Conservation (phyloP, 2,797 vertebrate genomes). For the Mormyrus hasselquistii region DNA sequence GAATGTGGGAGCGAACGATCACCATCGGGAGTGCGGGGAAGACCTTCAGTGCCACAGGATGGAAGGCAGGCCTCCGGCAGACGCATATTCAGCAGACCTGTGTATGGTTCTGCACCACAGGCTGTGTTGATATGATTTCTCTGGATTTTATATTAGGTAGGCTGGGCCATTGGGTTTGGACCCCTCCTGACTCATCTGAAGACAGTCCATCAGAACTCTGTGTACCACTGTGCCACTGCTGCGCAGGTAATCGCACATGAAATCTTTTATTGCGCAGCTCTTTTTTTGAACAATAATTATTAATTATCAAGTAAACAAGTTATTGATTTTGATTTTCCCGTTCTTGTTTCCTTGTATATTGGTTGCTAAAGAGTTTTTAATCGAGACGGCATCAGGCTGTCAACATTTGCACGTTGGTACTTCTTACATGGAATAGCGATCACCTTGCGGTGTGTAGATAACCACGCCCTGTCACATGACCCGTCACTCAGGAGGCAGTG, state of each 20-base stretch:
- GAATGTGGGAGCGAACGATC: conserved; percentile 93
- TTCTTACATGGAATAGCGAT: background rate
- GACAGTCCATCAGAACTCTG: conserved; percentile 80
- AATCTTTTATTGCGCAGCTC: background rate
- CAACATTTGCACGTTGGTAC: background rate
- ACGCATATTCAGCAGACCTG: background rate
- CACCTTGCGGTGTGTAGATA: background rate
- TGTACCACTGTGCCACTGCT: conserved; percentile 81
- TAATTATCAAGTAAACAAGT: background rate
- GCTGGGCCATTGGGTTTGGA: conserved; percentile 77
- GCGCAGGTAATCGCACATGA: conserved; percentile 72
- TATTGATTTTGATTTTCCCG: background rate
- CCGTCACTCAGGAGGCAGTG: conserved; percentile 71
- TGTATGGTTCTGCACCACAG: background rate
- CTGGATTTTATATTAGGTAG: conserved; percentile 64
- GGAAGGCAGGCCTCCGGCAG: conserved; percentile 71
- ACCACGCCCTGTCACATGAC: background rate
- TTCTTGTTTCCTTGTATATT: background rate
- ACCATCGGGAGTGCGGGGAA: conserved; percentile 85
- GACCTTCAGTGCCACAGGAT: conserved; percentile 86
- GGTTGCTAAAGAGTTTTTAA: background rate
- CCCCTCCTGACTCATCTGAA: conserved; percentile 74
- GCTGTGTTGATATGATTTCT: background rate
- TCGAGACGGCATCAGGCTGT: background rate
- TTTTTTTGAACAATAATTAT: background rate